These are phyloP conservation scores for Scaptomyza cyrtandrae DNA, from an alignment of 2,888 invertebrate species.

Conservation along the genomic window DNA sequence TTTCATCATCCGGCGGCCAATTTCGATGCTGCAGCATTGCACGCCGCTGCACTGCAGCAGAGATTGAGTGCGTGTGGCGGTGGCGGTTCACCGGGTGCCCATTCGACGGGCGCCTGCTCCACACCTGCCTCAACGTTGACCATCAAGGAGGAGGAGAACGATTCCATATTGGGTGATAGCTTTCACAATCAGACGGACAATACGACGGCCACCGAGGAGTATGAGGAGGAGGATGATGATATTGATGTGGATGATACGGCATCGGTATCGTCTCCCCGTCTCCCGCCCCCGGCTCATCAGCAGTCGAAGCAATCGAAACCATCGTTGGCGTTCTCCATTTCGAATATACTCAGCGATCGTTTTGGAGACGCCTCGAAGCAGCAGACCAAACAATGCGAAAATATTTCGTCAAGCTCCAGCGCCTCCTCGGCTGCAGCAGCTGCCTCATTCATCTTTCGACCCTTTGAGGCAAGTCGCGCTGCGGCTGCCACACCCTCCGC, in stretches of 20 bases:
- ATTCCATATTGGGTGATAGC: slow-evolving; percentile 83
- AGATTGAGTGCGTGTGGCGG: slow-evolving; percentile 63
- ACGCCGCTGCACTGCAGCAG: slow-evolving; percentile 73
- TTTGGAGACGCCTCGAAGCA: slow-evolving; percentile 76
- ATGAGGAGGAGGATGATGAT: slow-evolving; percentile 80
- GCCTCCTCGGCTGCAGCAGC: slow-evolving; percentile 44
- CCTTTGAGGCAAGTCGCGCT: slow-evolving; percentile 80
- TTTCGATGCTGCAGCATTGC: slow-evolving; percentile 68
- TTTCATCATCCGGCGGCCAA: slow-evolving; percentile 76
- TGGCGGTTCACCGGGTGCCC: slow-evolving; percentile 65
- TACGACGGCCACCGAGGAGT: slow-evolving; percentile 69
- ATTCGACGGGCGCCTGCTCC: slow-evolving; percentile 72
- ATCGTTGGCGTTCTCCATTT: slow-evolving; percentile 83
- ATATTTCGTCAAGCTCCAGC: slow-evolving; percentile 15
- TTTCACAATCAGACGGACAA: slow-evolving; percentile 69
- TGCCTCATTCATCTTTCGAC: slow-evolving; percentile 81
- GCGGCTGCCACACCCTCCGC: slow-evolving; percentile 81
- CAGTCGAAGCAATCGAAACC: slow-evolving; percentile 81
- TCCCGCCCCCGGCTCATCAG: slow-evolving; percentile 81
- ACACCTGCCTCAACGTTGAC: slow-evolving; percentile 81
- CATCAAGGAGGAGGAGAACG: slow-evolving; percentile 83
- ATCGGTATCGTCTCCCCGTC: slow-evolving; percentile 52
- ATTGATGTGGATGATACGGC: slow-evolving; percentile 72
- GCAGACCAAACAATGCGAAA: slow-evolving; percentile 51
- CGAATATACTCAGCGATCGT: slow-evolving; percentile 84